These are phyloP conservation scores for Poeciliopsis turneri DNA, from an alignment of 2,797 vertebrate genomes.

Conservation along the genomic window DNA sequence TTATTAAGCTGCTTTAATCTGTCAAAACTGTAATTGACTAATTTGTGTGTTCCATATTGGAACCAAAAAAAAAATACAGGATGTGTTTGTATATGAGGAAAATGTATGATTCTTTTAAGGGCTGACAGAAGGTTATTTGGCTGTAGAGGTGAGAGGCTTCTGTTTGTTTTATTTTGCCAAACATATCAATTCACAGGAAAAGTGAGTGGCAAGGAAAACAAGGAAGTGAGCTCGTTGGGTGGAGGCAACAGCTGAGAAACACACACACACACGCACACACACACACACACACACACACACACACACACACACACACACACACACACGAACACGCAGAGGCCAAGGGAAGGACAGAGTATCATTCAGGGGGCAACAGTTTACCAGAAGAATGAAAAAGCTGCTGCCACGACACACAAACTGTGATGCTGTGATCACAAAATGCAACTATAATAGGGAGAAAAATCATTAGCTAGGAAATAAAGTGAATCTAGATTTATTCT, in stretches of 20 bases:
- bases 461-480: neutral
- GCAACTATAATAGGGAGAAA: neutral
- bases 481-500: neutral
- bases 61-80: constrained; percentile 13
- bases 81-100: constrained; percentile 32
- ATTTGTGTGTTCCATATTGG: neutral
- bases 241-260: constrained; percentile 52
- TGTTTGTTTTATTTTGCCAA: constrained; percentile 73
- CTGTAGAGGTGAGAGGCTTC: constrained; percentile 75
- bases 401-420: neutral
- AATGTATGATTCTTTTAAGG: constrained; percentile 68
- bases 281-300: constrained; percentile 6
- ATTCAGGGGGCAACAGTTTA: constrained; percentile 45
- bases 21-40: neutral
- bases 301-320: neutral
- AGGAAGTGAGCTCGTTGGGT: constrained; percentile 71
- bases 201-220: constrained; percentile 65
- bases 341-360: constrained; percentile 64
- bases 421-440: neutral
- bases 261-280: constrained; percentile 1
- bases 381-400: constrained; percentile 1
- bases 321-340: constrained; percentile 23
- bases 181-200: constrained; percentile 71
- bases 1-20: neutral
- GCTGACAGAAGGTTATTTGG: constrained; percentile 66